Percentiles rank a stretch among this genome's conserved stretches.
Evolutionary conservation across 1,140 invertebrate genomes (phyloP).

Genomic region (Caerostris darwini): DNA sequence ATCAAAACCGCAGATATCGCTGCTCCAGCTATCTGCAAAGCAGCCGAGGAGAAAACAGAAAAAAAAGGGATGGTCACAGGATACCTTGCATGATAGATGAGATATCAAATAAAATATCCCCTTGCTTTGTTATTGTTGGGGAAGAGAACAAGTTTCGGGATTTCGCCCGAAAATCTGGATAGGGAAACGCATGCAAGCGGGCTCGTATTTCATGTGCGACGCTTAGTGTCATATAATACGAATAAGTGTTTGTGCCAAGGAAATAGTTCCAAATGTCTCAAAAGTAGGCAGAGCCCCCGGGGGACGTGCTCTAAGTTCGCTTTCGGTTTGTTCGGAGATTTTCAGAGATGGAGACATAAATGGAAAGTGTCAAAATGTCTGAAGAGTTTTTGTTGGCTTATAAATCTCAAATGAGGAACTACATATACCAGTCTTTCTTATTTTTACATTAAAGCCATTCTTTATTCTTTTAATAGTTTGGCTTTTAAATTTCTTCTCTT

Average conservation of each 20-base stretch:
- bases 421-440: too few species aligned
- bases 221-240: constrained; percentile 72
- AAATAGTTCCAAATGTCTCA: constrained; percentile 59
- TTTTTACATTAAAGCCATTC: too few species aligned
- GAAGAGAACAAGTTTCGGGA: constrained; percentile 59
- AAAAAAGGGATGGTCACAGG: not conserved
- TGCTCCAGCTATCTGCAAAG: not conserved
- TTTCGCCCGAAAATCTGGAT: constrained; percentile 55
- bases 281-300: not conserved
- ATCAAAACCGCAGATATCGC: constrained; percentile 35
- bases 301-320: not conserved
- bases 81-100: constrained; percentile 75
- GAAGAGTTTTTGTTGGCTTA: not conserved
- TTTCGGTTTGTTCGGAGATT: not conserved
- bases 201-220: constrained; percentile 73
- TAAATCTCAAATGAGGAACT: not conserved
- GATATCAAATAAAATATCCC: constrained; percentile 77
- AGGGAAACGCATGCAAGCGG: not conserved
- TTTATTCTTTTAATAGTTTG: not conserved
- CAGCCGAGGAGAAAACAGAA: constrained; percentile 1
- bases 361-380: not conserved
- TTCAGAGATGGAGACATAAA: not conserved
- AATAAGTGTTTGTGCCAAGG: constrained; percentile 70
- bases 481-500: not conserved
- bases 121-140: constrained; percentile 65